Evolutionary conservation across 1,140 invertebrate species (phyloP).

Genomic region (Anastrepha obliqua): DNA sequence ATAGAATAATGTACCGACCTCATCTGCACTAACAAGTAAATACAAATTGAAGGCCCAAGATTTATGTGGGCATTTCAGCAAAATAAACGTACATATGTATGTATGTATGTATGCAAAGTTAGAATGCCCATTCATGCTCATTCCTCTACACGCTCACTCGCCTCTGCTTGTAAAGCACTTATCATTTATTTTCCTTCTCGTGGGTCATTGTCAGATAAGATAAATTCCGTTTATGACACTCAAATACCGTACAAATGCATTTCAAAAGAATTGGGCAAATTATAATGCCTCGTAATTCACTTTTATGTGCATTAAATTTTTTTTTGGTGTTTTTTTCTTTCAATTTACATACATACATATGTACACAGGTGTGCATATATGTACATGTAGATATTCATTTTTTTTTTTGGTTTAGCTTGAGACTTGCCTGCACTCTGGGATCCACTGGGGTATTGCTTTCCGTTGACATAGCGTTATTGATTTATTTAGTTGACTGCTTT

Average conservation of each 20-base stretch:
- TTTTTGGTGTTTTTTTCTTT: background rate
- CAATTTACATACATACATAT: too few relatives aligned
- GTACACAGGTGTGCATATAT: too few relatives aligned
- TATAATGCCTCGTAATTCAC: background rate
- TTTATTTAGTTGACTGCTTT: constrained; percentile 45
- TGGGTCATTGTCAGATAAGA: constrained; percentile 53
- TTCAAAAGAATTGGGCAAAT: background rate
- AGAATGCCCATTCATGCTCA: background rate
- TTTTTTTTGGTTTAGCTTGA: background rate
- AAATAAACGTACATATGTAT: background rate
- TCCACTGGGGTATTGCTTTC: constrained; percentile 75
- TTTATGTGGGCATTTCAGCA: background rate
- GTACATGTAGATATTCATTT: background rate
- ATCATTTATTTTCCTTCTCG: constrained; percentile 13
- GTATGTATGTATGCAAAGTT: background rate
- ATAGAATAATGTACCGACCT: background rate
- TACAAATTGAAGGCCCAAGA: background rate
- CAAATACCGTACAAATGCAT: constrained; percentile 11
- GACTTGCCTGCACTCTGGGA: constrained; percentile 74
- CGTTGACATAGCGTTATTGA: constrained; percentile 65
- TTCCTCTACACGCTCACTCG: background rate
- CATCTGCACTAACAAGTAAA: constrained; percentile 8
- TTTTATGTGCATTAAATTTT: background rate
- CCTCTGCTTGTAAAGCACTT: background rate
- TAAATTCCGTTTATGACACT: constrained; percentile 19